Conservation (phyloP, 1,140 invertebrate species). For the Elymnias hypermnestra region DNA sequence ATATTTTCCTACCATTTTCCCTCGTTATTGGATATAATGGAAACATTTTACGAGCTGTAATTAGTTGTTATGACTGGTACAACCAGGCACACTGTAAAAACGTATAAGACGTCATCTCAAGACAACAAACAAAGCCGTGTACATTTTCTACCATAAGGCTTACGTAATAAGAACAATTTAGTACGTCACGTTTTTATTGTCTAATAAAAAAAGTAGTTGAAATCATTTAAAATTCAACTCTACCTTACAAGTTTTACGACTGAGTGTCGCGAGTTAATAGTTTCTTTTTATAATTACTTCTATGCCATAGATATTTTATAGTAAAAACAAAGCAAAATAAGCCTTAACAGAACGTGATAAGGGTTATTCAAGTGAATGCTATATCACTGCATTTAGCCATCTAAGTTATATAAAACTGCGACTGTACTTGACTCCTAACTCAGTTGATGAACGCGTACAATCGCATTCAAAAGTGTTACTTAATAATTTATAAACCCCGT, state of each 20-base stretch:
- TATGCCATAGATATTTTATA: background rate
- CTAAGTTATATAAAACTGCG: constrained; percentile 40
- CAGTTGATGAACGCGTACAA: constrained; percentile 49
- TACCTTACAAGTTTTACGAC: background rate
- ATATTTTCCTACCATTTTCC: background rate
- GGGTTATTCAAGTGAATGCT: constrained; percentile 15
- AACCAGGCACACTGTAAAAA: no score
- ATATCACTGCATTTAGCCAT: constrained; percentile 10
- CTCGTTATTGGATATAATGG: background rate
- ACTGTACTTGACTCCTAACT: constrained; percentile 53
- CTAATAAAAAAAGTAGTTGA: background rate
- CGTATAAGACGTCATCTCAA: no score
- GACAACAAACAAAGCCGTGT: background rate
- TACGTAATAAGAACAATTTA: background rate
- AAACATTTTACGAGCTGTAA: background rate
- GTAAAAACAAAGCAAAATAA: constrained; percentile 1
- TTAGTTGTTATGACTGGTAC: constrained; percentile 19
- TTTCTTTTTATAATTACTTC: constrained; percentile 5
- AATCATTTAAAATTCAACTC: constrained; percentile 3
- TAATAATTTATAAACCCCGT: constrained; percentile 1
- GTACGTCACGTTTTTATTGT: background rate
- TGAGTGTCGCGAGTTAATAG: background rate
- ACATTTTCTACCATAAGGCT: background rate
- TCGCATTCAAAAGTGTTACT: constrained; percentile 17
- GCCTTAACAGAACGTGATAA: constrained; percentile 14